Base-by-base conservation (phyloP, 2,888 invertebrate species). In the Tolmerus cingulatus region DNA sequence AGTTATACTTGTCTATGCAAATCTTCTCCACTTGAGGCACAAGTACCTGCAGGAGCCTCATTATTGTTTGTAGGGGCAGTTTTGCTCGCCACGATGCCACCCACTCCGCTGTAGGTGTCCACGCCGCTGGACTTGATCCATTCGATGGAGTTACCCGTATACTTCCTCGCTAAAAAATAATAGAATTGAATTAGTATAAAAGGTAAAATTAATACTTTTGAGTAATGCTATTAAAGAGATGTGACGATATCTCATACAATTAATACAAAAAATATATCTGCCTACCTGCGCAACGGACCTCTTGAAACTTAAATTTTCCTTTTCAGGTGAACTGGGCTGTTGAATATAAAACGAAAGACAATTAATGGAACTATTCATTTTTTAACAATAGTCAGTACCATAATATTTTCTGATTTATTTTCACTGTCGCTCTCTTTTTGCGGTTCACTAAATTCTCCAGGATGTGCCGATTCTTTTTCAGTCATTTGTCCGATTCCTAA, bases 21-120 rank as follows among this genome's bases (percentile, higher is more conserved):
- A 99, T 99, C 94, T 99, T 99, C 93, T 99, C 99, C 30, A 99
- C 99, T 94, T 99, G 99, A 86, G 99, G 99, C 89, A 99, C 99
- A 5, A 99, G 94, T 43, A 99, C 99, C 93, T 99, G 99, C 89
- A 99, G 93, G 91, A 99, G 94, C 90, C 99, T 94, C 99, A 99
- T 99, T 90, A 99, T 99, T 86, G 99, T 99, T 94, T 99, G 99
- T 90, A 99, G 94, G 7, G 99, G 99, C 89, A 99, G 94, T 93
- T 99, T 99, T 89, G 96, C 96, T 91, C 99, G 98, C 99, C 99
- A 99, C 2, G 97, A 96, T 90, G 96, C 92, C 88, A 98, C 98
- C 99, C 99, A 99, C 91, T 98, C 98, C 27, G 97, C 96, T 3
- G 96, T 96, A n/a, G 99, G 97, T n/a, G 95, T 94, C 98, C 98